These are phyloP conservation scores for Petrocephalus sullivani DNA, from an alignment of 2,797 vertebrate species.

Conservation along the genomic window DNA sequence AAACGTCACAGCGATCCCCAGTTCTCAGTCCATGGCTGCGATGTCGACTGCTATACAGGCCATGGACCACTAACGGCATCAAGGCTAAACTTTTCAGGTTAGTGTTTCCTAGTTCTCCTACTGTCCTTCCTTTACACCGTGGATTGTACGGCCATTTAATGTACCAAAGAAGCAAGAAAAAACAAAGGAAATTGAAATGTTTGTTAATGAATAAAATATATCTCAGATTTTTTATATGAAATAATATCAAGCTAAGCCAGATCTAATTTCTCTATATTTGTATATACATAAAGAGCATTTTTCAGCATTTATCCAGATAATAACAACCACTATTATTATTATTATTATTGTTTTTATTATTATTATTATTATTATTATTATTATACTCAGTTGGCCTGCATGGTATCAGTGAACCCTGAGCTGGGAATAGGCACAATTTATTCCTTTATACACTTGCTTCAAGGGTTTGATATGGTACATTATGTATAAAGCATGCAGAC, in stretches of 20 bases:
- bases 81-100: constrained; percentile 18
- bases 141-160: background rate
- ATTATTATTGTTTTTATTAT: constrained; percentile 68
- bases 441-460: constrained; percentile 57
- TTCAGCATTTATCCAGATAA: constrained; percentile 65
- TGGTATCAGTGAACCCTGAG: constrained; percentile 52
- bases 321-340: constrained; percentile 64
- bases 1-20: constrained; percentile 48
- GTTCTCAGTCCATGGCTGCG: constrained; percentile 45
- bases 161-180: background rate
- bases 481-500: constrained; percentile 65
- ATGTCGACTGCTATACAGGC: constrained; percentile 42
- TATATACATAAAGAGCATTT: constrained; percentile 70
- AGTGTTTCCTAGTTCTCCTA: background rate
- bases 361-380: constrained; percentile 78
- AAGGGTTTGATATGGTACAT: constrained; percentile 68
- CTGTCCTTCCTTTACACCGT: background rate
- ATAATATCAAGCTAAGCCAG: constrained; percentile 71
- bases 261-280: constrained; percentile 73
- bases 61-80: constrained; percentile 20
- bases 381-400: constrained; percentile 44
- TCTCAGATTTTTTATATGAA: constrained; percentile 53
- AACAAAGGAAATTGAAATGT: background rate
- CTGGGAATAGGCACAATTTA: constrained; percentile 44
- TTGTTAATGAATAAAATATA: constrained; percentile 31